Conservation (phyloP, 2,888 invertebrate species). For the Xestia c-nigrum region DNA sequence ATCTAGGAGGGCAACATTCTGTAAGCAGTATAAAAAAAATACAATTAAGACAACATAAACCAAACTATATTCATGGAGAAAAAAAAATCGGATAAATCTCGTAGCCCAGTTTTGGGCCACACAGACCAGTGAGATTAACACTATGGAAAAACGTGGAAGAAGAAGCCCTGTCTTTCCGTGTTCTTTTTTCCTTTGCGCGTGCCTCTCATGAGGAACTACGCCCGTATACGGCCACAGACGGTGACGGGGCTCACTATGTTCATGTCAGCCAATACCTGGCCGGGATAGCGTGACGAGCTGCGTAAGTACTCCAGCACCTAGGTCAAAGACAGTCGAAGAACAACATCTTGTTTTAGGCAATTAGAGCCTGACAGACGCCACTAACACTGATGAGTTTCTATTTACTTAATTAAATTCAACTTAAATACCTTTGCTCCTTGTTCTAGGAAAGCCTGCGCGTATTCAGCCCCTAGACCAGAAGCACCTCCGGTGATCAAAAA, state of each 20-base stretch:
- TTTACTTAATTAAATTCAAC: background rate
- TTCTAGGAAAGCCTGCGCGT: conserved; percentile 71
- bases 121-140: no score
- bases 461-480: conserved; percentile 75
- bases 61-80: no score
- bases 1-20: conserved; percentile 73
- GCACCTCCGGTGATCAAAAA: conserved; percentile 78
- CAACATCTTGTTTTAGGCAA: background rate
- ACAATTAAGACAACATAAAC: background rate
- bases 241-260: background rate
- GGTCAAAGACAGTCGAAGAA: background rate
- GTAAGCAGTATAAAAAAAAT: background rate
- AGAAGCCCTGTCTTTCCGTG: no score
- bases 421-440: conserved; percentile 73
- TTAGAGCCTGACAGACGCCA: background rate
- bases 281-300: background rate
- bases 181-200: no score
- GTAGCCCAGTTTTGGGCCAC: background rate
- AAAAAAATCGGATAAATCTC: background rate
- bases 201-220: background rate
- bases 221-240: background rate
- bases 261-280: background rate
- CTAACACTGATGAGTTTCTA: background rate
- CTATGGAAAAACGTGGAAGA: no score
- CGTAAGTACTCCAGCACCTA: background rate